Evolutionary conservation across 2,113 vertebrate species (phyloP).

Genomic region (Narcine bancroftii): DNA sequence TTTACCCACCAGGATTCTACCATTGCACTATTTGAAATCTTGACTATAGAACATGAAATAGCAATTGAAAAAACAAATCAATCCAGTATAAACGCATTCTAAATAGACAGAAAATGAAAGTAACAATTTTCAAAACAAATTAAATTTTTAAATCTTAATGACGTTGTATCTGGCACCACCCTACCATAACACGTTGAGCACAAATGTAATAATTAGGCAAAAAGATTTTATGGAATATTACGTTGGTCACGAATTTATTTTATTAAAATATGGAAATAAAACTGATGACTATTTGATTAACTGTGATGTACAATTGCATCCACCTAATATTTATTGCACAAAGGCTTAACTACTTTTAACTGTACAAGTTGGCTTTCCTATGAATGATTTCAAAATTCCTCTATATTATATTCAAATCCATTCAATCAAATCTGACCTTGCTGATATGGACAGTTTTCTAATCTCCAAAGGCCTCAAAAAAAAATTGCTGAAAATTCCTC

Average conservation of each 20-base stretch:
- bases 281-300: not conserved
- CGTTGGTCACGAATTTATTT: not conserved
- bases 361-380: not conserved
- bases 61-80: not conserved
- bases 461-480: not conserved
- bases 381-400: not conserved
- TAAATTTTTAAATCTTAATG: not conserved
- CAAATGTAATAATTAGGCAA: not conserved
- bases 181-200: not conserved
- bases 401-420: not conserved
- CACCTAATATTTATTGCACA: not conserved
- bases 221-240: not conserved
- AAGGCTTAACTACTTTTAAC: not conserved
- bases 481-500: not conserved
- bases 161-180: not conserved
- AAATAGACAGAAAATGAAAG: not conserved
- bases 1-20: not conserved
- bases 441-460: not conserved
- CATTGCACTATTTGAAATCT: not conserved
- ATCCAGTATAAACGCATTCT: not conserved
- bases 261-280: not conserved
- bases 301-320: not conserved
- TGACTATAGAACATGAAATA: not conserved
- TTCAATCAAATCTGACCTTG: not conserved
- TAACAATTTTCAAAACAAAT: no score